Evolutionary conservation across 2,888 invertebrate species (phyloP), one percentile per base, ranked within the genome.

Genomic region (Epinotia brunnichana): DNA sequence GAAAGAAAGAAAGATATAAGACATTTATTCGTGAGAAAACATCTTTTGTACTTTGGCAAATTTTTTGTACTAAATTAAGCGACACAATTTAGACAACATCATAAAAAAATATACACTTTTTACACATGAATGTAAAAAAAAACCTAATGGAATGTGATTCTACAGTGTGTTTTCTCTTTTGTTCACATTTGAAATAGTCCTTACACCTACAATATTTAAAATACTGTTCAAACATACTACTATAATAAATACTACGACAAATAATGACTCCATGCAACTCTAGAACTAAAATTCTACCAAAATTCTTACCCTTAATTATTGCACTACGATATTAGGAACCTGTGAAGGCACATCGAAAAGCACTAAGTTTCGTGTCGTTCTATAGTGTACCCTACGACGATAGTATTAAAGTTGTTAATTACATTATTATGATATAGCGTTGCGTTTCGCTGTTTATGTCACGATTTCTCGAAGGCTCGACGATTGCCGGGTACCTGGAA

Each of bases 261-360:
- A 41, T 41, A 48, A 7, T 48, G 29, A 29, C 48, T 62, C 48
- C 62, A 17, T 17, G 62, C 24, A n/a, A 48, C 17, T 39, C 24
- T 4, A 48, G 48, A 48, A 24, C 17, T 62, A 15, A 41, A 48
- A 17, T 48, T 11, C 44, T 21, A 21, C 48, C 2, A 51, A 62
- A 62, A 62, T 48, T 24, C 62, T 48, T 29, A 48, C 48, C 5
- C 29, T 48, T 63, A 63, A 61, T 57, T 80, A 84, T 87, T 86
- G 85, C 84, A 85, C 85, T 84, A 82, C 64, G 73, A 75, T 76
- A 77, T 82, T 87, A 89, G 85, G 84, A 87, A 89, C 86, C 82
- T 79, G 80, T 78, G 79, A 90, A 91, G 91, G 90, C 91, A 91
- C 91, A 78, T 86, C 78, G 76, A 82, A 83, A 91, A 90, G 88